Percentiles rank a stretch among this genome's conserved stretches.
Evolutionary conservation across 2,113 vertebrate species (phyloP).

Genomic region (sheep (Ovis aries)): DNA sequence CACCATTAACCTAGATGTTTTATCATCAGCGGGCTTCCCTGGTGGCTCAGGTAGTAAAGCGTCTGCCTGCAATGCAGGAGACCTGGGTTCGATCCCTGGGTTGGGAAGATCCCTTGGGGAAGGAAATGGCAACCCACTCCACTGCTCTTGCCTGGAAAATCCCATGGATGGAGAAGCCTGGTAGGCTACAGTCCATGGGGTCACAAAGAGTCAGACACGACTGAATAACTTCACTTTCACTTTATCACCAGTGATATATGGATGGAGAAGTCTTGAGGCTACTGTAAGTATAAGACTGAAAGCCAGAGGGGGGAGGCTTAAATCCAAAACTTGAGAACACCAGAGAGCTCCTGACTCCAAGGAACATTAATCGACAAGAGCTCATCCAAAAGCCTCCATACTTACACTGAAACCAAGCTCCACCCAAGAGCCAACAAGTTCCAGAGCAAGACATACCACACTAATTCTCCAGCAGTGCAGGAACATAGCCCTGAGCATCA

Average conservation of each 20-base stretch:
- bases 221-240: background rate
- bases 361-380: background rate
- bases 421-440: background rate
- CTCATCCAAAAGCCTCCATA: background rate
- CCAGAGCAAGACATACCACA: background rate
- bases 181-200: background rate
- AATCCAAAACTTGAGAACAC: background rate
- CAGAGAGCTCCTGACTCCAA: background rate
- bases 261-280: background rate
- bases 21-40: background rate
- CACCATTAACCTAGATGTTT: background rate
- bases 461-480: background rate
- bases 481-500: background rate
- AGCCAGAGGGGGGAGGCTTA: background rate
- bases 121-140: background rate
- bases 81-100: background rate
- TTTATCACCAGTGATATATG: background rate
- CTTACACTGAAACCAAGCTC: background rate
- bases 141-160: background rate
- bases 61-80: background rate
- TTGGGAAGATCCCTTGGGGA: background rate
- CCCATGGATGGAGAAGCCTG: background rate
- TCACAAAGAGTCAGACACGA: background rate
- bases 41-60: background rate
- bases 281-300: background rate